Evolutionary conservation across 1,140 invertebrate species (phyloP), one percentile per base, ranked within the genome.

Genomic region (Heliconius melpomene): DNA sequence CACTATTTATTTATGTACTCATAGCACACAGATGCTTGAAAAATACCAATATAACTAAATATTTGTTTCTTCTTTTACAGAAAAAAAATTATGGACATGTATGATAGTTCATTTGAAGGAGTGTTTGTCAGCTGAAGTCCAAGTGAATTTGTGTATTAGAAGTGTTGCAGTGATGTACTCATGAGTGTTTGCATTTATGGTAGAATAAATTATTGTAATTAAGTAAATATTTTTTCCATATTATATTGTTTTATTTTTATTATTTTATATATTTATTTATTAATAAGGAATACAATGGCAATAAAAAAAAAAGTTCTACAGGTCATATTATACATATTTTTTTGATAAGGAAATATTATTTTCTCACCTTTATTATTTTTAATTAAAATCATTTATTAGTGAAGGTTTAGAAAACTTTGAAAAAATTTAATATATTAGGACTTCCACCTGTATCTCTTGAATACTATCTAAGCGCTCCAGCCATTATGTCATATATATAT

Each of bases 161-260:
- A 76, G 81, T 86, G 85, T 82, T 85, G 80, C 83, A 79, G 78
- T 85, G 81, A 79, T 84, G 83, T 88, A 84, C 74, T 79, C 66
- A 74, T 87, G 84, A 82, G 79, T 85, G 91, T 86, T 85, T 90
- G 88, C 84, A 87, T 89, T 89, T 87, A 88, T 82, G 83, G 83
- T 84, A 87, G 84, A 84, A 81, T 91, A 91, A 92, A 91, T 91
- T 91, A 92, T 90, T 87, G 85, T 90, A 86, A 85, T 81, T 91
- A 90, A 91, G 87, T 91, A 91, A 92, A 91, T 91, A 90, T 87
- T 90, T 91, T 92, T 92, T 85, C 79, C 72, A 84, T 80, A 85
- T 60, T 23, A 54, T 38, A 36, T 80, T 82, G 74, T 88, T 86
- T 88, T 82, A 83, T 84, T 83, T 80, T 8, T 9, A 74, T 74